A percentile compares a stretch with the other conserved stretches of the same genome.
Evolutionary conservation across 2,888 invertebrate species (phyloP).

Genomic region (Tanypteryx hageni): DNA sequence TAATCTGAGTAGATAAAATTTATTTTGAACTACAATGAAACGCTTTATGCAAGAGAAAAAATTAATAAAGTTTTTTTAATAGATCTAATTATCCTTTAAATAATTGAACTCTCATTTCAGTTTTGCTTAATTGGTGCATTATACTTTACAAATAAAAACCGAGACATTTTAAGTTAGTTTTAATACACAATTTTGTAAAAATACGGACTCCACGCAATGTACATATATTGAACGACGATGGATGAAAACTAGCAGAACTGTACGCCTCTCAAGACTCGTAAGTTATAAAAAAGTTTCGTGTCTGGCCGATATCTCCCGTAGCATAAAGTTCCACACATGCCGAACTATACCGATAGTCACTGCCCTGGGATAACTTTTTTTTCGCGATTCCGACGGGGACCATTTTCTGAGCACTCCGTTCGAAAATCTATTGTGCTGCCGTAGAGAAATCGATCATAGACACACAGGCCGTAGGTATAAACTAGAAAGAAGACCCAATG

Average conservation of each 20-base stretch:
- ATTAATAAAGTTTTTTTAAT: too few relatives aligned
- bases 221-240: background rate
- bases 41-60: too few relatives aligned
- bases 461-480: background rate
- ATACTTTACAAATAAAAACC: too few relatives aligned
- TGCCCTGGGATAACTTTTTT: background rate
- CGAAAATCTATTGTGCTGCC: background rate
- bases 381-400: background rate
- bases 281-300: background rate
- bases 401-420: background rate
- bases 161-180: too few relatives aligned
- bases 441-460: slow-evolving; percentile 17
- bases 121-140: too few relatives aligned
- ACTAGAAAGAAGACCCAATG: background rate
- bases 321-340: slow-evolving; percentile 4
- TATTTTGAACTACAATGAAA: too few relatives aligned
- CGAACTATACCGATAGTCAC: background rate
- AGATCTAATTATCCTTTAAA: too few relatives aligned
- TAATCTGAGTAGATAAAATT: too few relatives aligned
- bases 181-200: background rate
- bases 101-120: too few relatives aligned
- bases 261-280: background rate
- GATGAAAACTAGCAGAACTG: background rate
- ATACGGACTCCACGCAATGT: background rate
- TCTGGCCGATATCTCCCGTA: background rate